Evolutionary conservation across 1,140 invertebrate species (phyloP).

Genomic region (Galleria mellonella): DNA sequence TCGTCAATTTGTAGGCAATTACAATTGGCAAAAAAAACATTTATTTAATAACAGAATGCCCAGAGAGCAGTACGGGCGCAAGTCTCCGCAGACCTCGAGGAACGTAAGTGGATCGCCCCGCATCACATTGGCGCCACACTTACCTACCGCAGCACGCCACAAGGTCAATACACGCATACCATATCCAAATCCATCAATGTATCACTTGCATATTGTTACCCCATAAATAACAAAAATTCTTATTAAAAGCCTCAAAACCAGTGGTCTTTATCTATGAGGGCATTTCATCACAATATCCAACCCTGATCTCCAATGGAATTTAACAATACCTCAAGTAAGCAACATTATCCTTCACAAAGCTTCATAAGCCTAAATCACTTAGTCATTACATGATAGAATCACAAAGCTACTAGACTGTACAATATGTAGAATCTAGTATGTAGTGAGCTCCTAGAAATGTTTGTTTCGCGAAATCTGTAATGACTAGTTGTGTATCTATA

Average conservation of each 20-base stretch:
- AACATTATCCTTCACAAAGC: too few species aligned
- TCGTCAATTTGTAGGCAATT: too few species aligned
- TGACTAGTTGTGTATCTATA: neutral
- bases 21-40: too few species aligned
- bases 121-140: slow-evolving; percentile 75
- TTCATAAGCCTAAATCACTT: too few species aligned
- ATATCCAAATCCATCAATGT: slow-evolving; percentile 17
- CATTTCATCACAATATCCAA: too few species aligned
- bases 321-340: too few species aligned
- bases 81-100: slow-evolving; percentile 88
- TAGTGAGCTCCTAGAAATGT: neutral
- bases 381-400: neutral
- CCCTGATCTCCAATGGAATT: too few species aligned
- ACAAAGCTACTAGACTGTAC: neutral
- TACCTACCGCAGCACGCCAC: slow-evolving; percentile 80
- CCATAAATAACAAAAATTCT: too few species aligned
- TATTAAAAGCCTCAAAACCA: too few species aligned
- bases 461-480: neutral
- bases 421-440: neutral
- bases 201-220: too few species aligned
- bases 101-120: slow-evolving; percentile 79
- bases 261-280: too few species aligned
- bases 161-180: slow-evolving; percentile 66
- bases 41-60: slow-evolving; percentile 55
- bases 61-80: slow-evolving; percentile 81